Evolutionary conservation across 2,113 vertebrate genomes (phyloP), one percentile per base, ranked within the genome.

Genomic region (Tetrax tetrax): DNA sequence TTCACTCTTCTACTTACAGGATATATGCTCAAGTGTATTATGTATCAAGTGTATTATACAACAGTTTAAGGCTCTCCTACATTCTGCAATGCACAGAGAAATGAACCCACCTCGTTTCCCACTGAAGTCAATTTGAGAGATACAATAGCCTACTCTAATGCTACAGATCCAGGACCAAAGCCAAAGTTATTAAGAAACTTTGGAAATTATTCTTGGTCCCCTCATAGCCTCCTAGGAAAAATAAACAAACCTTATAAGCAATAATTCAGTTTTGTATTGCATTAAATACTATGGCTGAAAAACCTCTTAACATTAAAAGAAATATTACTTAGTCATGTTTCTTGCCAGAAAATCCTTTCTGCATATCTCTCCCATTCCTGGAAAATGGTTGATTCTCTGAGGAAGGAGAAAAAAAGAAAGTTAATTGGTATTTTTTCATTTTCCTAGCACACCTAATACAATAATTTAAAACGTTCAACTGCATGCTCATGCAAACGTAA

Each of bases 331-430:
- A 96, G 99, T 99, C 99, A 99, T 99, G 98, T 99, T 99, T 98
- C 99, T 99, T 96, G 99, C 99, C 85, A 99, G 98, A 97, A 99
- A 99, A 98, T 99, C 99, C 98, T 99, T 99, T 74, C 99, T 99
- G 98, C 99, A 99, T 98, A 99, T 99, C 98, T 99, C 99, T 28
- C 99, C 99, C 99, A 99, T 99, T 98, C 99, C 99, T 94, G 99
- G 99, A 98, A 99, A 99, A 98, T 99, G 99, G 98, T 99, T 99
- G 98, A 99, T 99, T 98, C 99, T 99, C 99, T 99, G 97, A 97
- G 95, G 91, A 84, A 97, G 97, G 96, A 98, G 97, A 94, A 93
- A 98, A 89, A 97, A 97, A 80, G 96, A 97, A 98, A 98, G 97
- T 95, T 98, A 96, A 47, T 69, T 71, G 59, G 45, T 45, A 51